Evolutionary conservation across 2,888 invertebrate genomes (phyloP).

Genomic region (Acleris sparsana): DNA sequence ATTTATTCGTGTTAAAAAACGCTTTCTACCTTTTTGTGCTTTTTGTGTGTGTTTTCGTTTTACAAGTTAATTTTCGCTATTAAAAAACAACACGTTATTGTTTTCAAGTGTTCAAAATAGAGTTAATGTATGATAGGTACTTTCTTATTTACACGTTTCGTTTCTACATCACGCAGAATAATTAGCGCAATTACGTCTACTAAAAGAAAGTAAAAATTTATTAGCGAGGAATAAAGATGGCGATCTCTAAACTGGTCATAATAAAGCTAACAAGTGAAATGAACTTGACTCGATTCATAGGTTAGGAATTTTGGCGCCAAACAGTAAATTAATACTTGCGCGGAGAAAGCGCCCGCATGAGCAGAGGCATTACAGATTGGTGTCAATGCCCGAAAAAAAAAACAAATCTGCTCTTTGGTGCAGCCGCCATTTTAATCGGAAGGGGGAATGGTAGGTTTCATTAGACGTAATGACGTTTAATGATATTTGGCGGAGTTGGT

Average conservation of each 20-base stretch:
- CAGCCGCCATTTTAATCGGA: conserved; percentile 32
- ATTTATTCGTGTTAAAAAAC: too few species aligned
- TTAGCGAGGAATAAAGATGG: conserved; percentile 26
- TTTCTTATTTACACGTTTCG: conserved; percentile 6
- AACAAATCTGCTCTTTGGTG: conserved; percentile 25
- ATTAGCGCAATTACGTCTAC: conserved; percentile 30
- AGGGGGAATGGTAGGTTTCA: conserved; percentile 19
- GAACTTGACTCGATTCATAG: conserved; percentile 52
- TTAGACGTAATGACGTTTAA: conserved; percentile 13
- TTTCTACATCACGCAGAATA: conserved; percentile 16
- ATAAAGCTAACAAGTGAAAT: conserved; percentile 37
- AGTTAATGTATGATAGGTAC: conserved; percentile 7
- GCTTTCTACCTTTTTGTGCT: too few species aligned
- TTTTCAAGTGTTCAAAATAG: conserved; percentile 4
- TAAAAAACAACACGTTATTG: not conserved
- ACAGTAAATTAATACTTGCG: conserved; percentile 45
- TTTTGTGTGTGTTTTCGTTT: too few species aligned
- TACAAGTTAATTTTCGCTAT: not conserved
- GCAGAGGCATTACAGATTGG: conserved; percentile 59
- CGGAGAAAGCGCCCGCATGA: conserved; percentile 64
- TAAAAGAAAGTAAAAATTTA: conserved; percentile 31
- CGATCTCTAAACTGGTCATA: conserved; percentile 32
- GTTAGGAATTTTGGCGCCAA: conserved; percentile 77
- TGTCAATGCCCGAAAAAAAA: conserved; percentile 52
- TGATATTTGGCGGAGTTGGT: not conserved